Percentiles rank a stretch among this genome's conserved stretches.
Evolutionary conservation across 2,888 invertebrate species (phyloP).

Genomic region (Dyspetes luteomarginatus): DNA sequence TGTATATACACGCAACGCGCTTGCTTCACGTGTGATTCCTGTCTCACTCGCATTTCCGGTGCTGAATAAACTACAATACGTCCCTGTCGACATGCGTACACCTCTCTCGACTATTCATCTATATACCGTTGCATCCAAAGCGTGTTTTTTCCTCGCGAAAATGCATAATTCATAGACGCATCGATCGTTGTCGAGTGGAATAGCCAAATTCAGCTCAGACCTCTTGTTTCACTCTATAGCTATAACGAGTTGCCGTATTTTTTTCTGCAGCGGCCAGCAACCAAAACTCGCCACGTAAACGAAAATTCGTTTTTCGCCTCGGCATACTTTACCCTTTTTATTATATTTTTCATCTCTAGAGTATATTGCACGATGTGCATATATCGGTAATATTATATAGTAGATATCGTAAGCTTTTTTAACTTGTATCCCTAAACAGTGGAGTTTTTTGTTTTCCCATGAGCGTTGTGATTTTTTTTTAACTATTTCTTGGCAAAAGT

Average conservation of each 20-base stretch:
- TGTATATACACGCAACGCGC: background rate
- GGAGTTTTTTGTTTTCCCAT: background rate
- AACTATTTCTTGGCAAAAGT: background rate
- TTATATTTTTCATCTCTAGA: background rate
- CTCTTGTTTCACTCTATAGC: background rate
- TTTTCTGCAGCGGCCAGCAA: background rate
- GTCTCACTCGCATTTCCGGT: constrained; percentile 3
- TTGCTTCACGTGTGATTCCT: constrained; percentile 14
- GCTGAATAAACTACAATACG: constrained; percentile 47
- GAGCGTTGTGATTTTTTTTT: background rate
- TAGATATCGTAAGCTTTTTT: background rate
- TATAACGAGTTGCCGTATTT: background rate
- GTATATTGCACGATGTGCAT: background rate
- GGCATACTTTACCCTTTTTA: background rate
- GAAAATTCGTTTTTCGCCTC: background rate
- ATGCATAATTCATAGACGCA: constrained; percentile 53
- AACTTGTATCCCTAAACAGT: background rate
- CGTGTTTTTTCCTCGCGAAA: constrained; percentile 20
- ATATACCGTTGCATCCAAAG: background rate
- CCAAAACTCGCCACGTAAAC: background rate
- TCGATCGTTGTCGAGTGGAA: constrained; percentile 29
- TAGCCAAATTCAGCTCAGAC: constrained; percentile 4
- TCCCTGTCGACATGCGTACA: background rate
- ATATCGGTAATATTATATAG: background rate
- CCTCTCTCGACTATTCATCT: constrained; percentile 24